Percentiles rank a stretch among this genome's conserved stretches.
These are phyloP conservation scores for Colossoma macropomum DNA, from an alignment of 2,113 vertebrate species.

Conservation along the genomic window DNA sequence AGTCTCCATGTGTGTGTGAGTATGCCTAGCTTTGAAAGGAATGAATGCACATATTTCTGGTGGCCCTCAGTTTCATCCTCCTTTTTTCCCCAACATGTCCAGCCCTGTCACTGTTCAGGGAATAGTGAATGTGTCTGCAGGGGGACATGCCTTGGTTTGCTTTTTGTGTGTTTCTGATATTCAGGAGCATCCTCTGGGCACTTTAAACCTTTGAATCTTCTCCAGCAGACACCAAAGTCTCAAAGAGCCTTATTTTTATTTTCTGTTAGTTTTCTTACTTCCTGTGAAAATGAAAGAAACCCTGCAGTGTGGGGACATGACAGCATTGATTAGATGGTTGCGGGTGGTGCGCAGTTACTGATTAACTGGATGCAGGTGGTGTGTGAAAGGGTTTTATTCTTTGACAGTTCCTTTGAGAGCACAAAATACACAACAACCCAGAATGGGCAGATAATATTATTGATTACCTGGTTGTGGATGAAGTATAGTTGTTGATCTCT, in stretches of 20 bases:
- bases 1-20: background rate
- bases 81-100: conserved; percentile 13
- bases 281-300: background rate
- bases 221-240: background rate
- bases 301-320: background rate
- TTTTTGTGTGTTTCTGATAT: background rate
- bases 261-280: background rate
- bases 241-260: background rate
- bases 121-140: background rate
- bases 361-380: background rate
- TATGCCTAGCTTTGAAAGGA: background rate
- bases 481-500: background rate
- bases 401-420: background rate
- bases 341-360: background rate
- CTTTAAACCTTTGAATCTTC: background rate
- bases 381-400: background rate
- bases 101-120: background rate
- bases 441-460: background rate
- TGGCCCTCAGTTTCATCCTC: background rate
- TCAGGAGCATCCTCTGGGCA: background rate
- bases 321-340: background rate
- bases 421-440: background rate
- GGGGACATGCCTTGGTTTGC: background rate
- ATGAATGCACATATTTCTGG: background rate
- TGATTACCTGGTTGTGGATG: background rate